These are phyloP conservation scores for Diorhabda carinulata DNA, from an alignment of 1,140 invertebrate genomes.

Conservation along the genomic window DNA sequence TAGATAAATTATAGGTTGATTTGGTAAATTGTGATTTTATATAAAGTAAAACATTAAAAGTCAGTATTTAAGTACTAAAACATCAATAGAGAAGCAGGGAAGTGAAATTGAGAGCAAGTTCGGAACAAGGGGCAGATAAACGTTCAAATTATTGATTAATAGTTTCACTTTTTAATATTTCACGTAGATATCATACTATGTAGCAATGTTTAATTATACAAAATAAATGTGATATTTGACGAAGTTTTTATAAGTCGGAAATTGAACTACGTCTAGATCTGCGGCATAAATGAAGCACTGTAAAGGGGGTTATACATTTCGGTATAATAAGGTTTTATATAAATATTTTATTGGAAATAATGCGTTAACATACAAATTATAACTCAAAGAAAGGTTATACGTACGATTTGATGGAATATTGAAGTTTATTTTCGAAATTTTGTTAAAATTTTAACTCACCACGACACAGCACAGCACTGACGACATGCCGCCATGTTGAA, in stretches of 20 bases:
- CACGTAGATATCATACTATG: too few species aligned
- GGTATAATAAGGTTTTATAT: neutral
- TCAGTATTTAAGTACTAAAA: too few species aligned
- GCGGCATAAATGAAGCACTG: constrained; percentile 34
- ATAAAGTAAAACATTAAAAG: too few species aligned
- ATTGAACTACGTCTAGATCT: constrained; percentile 27
- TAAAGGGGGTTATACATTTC: constrained; percentile 33
- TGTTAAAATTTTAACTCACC: constrained; percentile 57
- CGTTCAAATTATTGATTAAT: too few species aligned
- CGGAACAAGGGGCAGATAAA: too few species aligned
- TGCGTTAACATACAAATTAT: neutral
- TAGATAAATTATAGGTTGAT: too few species aligned
- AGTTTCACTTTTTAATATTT: too few species aligned
- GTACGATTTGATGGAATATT: constrained; percentile 35
- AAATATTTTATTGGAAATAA: neutral
- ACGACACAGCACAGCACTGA: constrained; percentile 91
- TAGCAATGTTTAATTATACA: too few species aligned
- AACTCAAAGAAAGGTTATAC: constrained; percentile 22
- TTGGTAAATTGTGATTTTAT: too few species aligned
- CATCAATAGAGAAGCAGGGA: too few species aligned
- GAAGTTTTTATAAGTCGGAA: neutral
- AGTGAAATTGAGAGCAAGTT: too few species aligned
- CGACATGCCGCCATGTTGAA: constrained; percentile 91
- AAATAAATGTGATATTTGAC: too few species aligned
- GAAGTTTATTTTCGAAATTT: constrained; percentile 35